These are phyloP conservation scores for Crenuchus spilurus DNA, from an alignment of 2,797 vertebrate species.

Conservation along the genomic window DNA sequence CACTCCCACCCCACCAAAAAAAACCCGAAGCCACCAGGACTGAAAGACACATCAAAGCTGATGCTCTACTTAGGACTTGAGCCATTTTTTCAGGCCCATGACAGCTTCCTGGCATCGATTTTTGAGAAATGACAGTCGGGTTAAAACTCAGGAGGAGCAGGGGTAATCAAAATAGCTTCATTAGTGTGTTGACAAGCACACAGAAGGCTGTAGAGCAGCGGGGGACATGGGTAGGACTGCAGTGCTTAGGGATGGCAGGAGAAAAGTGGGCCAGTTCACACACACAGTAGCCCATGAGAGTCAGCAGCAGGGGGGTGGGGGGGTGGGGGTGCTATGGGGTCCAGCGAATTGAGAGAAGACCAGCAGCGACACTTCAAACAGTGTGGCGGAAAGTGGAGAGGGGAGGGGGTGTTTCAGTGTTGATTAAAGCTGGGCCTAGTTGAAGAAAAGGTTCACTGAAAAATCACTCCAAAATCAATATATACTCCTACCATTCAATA, in stretches of 20 bases:
- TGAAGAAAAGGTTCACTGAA: no score
- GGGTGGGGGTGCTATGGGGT: constrained; percentile 3
- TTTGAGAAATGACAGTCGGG: constrained; percentile 28
- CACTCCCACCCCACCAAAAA: not conserved
- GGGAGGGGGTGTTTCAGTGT: constrained; percentile 33
- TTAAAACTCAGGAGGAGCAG: constrained; percentile 20
- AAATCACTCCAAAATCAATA: no score
- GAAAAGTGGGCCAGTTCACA: constrained; percentile 56
- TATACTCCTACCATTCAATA: no score
- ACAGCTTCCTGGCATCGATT: constrained; percentile 30
- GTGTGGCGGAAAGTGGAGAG: constrained; percentile 22
- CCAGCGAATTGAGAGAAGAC: constrained; percentile 33
- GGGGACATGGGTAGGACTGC: constrained; percentile 28
- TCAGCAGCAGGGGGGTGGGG: constrained; percentile 20
- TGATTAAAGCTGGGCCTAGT: constrained; percentile 49
- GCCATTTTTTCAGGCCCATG: constrained; percentile 10
- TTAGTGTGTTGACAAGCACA: constrained; percentile 52
- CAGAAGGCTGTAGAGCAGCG: constrained; percentile 24
- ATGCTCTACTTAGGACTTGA: constrained; percentile 50
- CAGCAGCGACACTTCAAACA: constrained; percentile 51
- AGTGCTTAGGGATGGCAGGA: constrained; percentile 47
- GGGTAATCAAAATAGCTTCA: constrained; percentile 57
- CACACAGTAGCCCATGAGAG: constrained; percentile 25
- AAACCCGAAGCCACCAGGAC: not conserved
- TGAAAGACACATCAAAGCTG: constrained; percentile 50